Conservation (phyloP, 1,140 invertebrate genomes). For the Dufourea novaeangliae region DNA sequence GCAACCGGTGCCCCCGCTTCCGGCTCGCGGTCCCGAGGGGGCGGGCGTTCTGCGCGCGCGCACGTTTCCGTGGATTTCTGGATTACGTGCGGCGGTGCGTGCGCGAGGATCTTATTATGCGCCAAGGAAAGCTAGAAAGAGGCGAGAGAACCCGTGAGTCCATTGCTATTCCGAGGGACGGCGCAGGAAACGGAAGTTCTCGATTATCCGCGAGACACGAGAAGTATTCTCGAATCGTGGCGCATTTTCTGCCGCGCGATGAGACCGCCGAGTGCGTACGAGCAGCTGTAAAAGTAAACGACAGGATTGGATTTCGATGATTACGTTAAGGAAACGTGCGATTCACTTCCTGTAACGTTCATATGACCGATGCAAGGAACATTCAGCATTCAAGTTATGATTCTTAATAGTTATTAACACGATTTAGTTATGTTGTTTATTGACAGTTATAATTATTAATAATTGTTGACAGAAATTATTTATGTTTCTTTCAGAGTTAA, state of each 20-base stretch:
- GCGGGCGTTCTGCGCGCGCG: not conserved
- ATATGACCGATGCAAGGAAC: no score
- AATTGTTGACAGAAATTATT: no score
- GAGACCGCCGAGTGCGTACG: not conserved
- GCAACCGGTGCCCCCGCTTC: constrained; percentile 21
- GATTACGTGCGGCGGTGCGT: constrained; percentile 24
- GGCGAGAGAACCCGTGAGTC: constrained; percentile 60
- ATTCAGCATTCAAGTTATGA: no score
- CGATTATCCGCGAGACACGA: constrained; percentile 67
- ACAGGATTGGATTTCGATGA: not conserved
- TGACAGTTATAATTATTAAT: no score
- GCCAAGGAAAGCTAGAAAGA: constrained; percentile 47
- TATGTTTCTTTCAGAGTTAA: no score
- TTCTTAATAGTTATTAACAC: no score
- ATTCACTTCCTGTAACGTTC: not conserved
- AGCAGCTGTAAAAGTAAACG: not conserved
- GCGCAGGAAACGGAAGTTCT: constrained; percentile 74
- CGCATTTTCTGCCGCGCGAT: constrained; percentile 39
- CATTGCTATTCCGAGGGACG: constrained; percentile 73
- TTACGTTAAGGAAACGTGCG: not conserved
- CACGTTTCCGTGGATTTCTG: constrained; percentile 42
- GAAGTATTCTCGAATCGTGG: constrained; percentile 57
- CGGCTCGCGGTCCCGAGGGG: constrained; percentile 29
- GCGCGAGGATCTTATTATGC: constrained; percentile 26
- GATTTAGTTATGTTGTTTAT: no score